A percentile compares a stretch with the other conserved stretches of the same genome.
phyloP scores from a whole-genome alignment of 2,888 invertebrate genomes.

The Ichneumon xanthorius region DNA sequence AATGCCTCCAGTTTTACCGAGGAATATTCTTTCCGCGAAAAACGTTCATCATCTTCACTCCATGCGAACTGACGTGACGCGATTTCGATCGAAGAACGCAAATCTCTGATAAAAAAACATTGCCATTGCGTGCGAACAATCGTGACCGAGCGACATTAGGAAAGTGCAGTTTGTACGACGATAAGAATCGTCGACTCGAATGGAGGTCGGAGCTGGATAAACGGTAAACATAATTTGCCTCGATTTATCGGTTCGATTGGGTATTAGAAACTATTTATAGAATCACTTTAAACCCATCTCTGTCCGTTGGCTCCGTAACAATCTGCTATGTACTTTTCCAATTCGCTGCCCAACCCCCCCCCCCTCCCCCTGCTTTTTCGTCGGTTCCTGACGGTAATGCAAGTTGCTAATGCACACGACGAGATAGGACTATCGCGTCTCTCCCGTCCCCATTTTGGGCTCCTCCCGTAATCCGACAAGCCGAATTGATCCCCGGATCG shows the following conservation, averaged over 20 bases:
- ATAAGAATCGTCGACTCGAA: conserved; percentile 29
- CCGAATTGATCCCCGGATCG: conserved; percentile 47
- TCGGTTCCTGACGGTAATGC: conserved; percentile 11
- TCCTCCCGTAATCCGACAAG: conserved; percentile 35
- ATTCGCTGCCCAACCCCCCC: background rate
- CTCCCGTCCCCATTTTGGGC: background rate
- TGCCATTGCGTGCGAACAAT: conserved; percentile 14
- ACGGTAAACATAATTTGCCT: conserved; percentile 7
- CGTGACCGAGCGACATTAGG: conserved; percentile 33
- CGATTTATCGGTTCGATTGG: conserved; percentile 33
- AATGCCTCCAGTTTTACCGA: too few relatives aligned
- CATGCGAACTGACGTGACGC: conserved; percentile 4
- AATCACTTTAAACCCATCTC: conserved; percentile 45
- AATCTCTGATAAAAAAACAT: background rate
- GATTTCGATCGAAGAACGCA: conserved; percentile 12
- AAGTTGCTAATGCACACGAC: conserved; percentile 48
- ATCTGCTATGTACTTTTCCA: conserved; percentile 12
- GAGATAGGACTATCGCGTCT: conserved; percentile 35
- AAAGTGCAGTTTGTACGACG: conserved; percentile 22
- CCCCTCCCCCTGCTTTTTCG: background rate
- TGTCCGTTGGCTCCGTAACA: background rate
- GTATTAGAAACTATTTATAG: conserved; percentile 44
- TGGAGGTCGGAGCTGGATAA: background rate
- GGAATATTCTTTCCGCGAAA: background rate
- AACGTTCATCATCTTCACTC: background rate